These are phyloP conservation scores for Castor canadensis DNA, from an alignment of 2,113 vertebrate genomes.

Conservation along the genomic window DNA sequence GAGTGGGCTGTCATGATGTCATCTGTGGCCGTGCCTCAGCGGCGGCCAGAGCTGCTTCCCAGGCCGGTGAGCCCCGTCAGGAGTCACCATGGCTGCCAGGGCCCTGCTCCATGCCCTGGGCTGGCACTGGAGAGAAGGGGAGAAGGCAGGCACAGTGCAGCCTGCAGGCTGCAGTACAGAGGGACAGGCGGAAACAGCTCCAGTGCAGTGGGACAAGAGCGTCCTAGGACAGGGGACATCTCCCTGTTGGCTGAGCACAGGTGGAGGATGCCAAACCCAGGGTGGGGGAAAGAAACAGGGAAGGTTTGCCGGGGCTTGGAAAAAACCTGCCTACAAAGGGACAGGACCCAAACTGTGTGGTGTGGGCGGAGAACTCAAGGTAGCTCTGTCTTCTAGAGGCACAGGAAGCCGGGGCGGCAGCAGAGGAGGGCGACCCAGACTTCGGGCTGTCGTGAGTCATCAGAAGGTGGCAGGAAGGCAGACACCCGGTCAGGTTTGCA, in stretches of 20 bases:
- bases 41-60: not conserved
- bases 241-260: not conserved
- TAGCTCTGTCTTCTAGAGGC: not conserved
- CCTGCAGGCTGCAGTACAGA: not conserved
- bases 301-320: too few relatives aligned
- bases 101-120: rapidly evolving
- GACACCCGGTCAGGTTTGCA: not conserved
- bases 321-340: too few relatives aligned
- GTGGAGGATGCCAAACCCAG: not conserved
- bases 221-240: not conserved
- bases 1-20: conserved; percentile 23
- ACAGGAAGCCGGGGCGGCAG: not conserved
- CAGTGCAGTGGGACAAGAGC: not conserved
- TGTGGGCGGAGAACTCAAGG: too few relatives aligned
- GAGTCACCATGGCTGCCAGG: not conserved
- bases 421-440: not conserved
- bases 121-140: not conserved
- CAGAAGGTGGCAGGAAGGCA: not conserved
- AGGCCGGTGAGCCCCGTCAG: not conserved
- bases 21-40: not conserved
- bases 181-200: not conserved
- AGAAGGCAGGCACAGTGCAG: not conserved
- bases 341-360: too few relatives aligned
- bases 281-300: not conserved
- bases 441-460: not conserved